Percentiles rank a stretch among this genome's conserved stretches.
Evolutionary conservation across 2,113 vertebrate genomes (phyloP).

Genomic region (Deroptyus accipitrinus): DNA sequence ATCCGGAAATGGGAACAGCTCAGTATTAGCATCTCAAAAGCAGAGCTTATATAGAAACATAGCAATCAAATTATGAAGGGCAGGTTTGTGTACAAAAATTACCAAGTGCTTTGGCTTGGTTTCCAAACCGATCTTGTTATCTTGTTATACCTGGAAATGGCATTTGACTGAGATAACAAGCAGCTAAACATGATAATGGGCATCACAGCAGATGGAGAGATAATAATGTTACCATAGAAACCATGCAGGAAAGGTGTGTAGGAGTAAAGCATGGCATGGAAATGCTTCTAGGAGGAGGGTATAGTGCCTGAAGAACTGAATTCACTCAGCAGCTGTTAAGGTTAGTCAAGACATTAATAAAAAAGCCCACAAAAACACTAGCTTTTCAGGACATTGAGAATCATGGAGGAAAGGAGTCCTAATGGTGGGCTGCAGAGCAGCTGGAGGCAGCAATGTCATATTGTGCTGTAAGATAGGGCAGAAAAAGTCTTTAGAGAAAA

Average conservation of each 20-base stretch:
- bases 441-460: not conserved
- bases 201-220: constrained; percentile 26
- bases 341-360: not conserved
- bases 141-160: not conserved
- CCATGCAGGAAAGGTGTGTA: constrained; percentile 13
- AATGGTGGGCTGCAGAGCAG: not conserved
- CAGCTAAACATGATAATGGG: constrained; percentile 3
- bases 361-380: not conserved
- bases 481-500: not conserved
- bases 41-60: not conserved
- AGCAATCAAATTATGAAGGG: not conserved
- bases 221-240: constrained; percentile 60
- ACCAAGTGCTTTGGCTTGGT: not conserved
- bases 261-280: constrained; percentile 7
- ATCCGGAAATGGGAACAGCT: not conserved
- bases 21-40: not conserved
- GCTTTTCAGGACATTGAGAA: not conserved
- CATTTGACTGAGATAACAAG: not conserved
- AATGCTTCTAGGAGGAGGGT: not conserved
- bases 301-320: not conserved
- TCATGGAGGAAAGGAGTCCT: not conserved
- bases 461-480: not conserved
- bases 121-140: constrained; percentile 7
- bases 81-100: not conserved
- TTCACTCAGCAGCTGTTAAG: not conserved